Evolutionary conservation across 2,797 vertebrate species (phyloP), one percentile per base, ranked within the genome.

Genomic region (Scarus forsteni): DNA sequence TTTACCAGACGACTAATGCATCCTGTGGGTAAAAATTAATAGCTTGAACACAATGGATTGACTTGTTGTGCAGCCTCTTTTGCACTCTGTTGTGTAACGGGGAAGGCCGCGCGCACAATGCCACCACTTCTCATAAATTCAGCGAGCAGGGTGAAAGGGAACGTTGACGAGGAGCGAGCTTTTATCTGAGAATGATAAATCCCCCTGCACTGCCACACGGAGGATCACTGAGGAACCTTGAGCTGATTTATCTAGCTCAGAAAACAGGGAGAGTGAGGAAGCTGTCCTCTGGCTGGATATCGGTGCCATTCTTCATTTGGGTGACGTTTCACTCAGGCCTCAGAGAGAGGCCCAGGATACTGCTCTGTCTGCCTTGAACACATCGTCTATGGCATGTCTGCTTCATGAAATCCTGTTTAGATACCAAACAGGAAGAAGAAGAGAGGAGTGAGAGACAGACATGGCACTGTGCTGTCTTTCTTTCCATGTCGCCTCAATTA

Each of bases 101-200:
- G 35, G 52, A n/a, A 13, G 64, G 58, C 82, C 16, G 58, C 73
- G 10, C 73, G 44, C 70, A 76, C 74, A 62, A 44, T 39, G 70
- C 48, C 76, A 53, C 64, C 42, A 13, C 57, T 64, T 68, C 87
- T 81, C 70, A 82, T 93, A 92, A 94, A 93, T 93, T 81, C 73
- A 58, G 16, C 13, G 58, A 14, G 10, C 69, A 85, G 77, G 65
- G 79, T 77, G 85, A 90, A 75, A 90, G 85, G 18, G 75, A 85
- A 50, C 59, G 72, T 83, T 85, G 84, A 80, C 70, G 81, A 85
- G 92, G 79, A 75, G 74, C 64, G n/a, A 79, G 86, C 88, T 79
- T 92, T 92, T 93, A 92, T 94, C 92, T 87, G 90, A 86, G 85
- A 75, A 81, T 90, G 90, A 94, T 94, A 92, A 92, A 94, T 95